Evolutionary conservation across 2,113 vertebrate genomes (phyloP).

Genomic region (Nestor notabilis): DNA sequence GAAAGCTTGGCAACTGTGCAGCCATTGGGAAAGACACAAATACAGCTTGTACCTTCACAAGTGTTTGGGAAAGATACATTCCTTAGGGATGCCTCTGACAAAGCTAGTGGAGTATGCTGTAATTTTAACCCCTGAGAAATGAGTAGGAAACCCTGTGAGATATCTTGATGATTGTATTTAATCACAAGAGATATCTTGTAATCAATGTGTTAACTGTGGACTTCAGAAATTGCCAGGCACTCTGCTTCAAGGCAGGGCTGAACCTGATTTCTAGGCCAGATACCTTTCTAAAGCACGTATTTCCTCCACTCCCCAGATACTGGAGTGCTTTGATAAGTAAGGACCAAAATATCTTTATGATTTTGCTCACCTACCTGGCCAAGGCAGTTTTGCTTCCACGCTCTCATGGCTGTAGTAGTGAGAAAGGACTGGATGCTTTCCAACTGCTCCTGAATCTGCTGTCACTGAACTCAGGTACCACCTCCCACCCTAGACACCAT

Average conservation of each 20-base stretch:
- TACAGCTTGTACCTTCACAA: accelerated
- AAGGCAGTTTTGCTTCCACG: not conserved
- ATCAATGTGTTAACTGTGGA: not conserved
- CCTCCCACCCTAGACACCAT: not conserved
- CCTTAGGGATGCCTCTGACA: not conserved
- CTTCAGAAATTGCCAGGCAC: not conserved
- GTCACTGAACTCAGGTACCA: not conserved
- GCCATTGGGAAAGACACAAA: not conserved
- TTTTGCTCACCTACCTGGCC: not conserved
- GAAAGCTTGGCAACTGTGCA: not conserved
- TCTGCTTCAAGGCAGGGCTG: not conserved
- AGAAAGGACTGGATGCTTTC: not conserved
- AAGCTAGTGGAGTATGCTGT: not conserved
- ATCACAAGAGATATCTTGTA: not conserved
- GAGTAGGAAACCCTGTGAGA: not conserved
- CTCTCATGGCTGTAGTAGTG: not conserved
- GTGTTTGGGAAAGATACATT: not conserved
- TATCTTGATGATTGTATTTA: not conserved
- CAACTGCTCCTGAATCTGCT: not conserved
- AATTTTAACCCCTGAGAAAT: slow-evolving; percentile 3
- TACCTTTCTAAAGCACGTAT: not conserved
- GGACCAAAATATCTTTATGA: not conserved
- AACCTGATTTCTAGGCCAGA: not conserved
- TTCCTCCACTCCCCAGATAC: not conserved
- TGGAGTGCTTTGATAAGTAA: not conserved